phyloP scores from a whole-genome alignment of 2,797 vertebrate species.

The Botia kubotai region DNA sequence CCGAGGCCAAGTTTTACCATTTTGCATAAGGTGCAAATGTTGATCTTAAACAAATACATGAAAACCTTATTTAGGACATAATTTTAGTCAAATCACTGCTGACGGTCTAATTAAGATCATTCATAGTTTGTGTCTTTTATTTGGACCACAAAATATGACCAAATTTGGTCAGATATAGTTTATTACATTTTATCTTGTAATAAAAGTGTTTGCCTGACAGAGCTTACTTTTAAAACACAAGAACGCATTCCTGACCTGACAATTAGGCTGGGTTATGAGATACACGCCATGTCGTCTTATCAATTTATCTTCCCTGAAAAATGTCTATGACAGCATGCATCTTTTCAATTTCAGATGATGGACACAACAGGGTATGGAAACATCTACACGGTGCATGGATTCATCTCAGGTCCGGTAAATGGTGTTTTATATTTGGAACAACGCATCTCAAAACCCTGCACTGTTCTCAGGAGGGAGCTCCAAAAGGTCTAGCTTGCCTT shows the following conservation, averaged over 20 bases:
- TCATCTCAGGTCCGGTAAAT: constrained; percentile 18
- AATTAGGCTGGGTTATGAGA: not conserved
- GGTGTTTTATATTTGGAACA: constrained; percentile 44
- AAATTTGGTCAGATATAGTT: not conserved
- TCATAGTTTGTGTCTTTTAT: not conserved
- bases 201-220: not conserved
- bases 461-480: constrained; percentile 47
- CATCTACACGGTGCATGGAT: not conserved
- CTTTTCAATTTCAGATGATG: constrained; percentile 15
- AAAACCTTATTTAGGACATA: not conserved
- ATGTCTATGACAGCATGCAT: not conserved
- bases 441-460: constrained; percentile 30
- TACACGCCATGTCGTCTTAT: not conserved
- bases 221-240: too few relatives aligned
- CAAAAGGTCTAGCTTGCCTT: constrained; percentile 45
- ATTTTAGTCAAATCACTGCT: not conserved
- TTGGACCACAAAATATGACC: not conserved
- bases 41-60: too few relatives aligned
- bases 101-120: not conserved
- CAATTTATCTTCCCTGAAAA: constrained; percentile 9
- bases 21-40: not conserved
- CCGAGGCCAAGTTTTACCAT: not conserved
- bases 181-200: not conserved
- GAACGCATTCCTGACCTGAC: not conserved
- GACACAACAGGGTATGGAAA: constrained; percentile 2